These are phyloP conservation scores for Drosophila pseudotakahashii DNA, from an alignment of 2,888 invertebrate genomes.

Conservation along the genomic window DNA sequence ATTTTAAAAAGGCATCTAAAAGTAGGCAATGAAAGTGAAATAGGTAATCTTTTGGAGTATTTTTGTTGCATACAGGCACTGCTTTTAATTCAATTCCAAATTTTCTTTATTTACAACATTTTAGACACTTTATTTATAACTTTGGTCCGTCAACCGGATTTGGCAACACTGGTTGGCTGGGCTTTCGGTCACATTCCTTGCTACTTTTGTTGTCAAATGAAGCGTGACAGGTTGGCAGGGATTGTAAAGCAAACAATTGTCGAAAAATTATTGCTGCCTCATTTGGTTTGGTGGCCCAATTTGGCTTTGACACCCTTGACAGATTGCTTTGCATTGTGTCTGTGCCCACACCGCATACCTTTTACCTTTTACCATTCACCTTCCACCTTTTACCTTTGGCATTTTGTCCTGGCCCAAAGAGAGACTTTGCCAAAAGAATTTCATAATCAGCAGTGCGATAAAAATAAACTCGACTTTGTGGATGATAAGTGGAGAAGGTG, in stretches of 20 bases:
- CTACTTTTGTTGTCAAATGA: conserved; percentile 47
- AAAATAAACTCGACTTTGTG: conserved; percentile 33
- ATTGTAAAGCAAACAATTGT: conserved; percentile 59
- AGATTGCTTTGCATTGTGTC: conserved; percentile 58
- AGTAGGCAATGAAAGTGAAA: too few relatives aligned
- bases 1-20: too few relatives aligned
- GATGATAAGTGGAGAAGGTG: background rate
- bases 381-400: conserved; percentile 26
- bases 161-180: background rate
- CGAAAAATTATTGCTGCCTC: conserved; percentile 52
- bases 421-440: conserved; percentile 26
- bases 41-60: too few relatives aligned
- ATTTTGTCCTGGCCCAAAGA: background rate
- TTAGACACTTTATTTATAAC: background rate
- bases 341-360: background rate
- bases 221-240: conserved; percentile 43
- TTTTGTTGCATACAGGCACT: too few relatives aligned
- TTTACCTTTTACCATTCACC: conserved; percentile 14
- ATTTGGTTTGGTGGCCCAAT: conserved; percentile 35
- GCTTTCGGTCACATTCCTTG: background rate
- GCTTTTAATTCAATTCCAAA: too few relatives aligned
- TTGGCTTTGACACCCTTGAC: conserved; percentile 67
- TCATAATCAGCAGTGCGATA: conserved; percentile 47
- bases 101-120: too few relatives aligned
- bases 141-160: background rate